phyloP scores from a whole-genome alignment of 1,140 invertebrate genomes.

The Papilio polytes region DNA sequence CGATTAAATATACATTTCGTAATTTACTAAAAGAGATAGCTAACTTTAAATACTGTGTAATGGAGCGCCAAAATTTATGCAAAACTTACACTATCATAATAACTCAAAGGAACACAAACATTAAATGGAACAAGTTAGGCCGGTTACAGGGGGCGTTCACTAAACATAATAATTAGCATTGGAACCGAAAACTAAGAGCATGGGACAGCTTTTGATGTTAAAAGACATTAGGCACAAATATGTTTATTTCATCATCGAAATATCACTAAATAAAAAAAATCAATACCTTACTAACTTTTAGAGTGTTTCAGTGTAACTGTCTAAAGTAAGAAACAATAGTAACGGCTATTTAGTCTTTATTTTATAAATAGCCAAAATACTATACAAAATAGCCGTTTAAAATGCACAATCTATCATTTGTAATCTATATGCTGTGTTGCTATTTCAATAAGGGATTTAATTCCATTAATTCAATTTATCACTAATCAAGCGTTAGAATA shows the following conservation, averaged over 20 bases:
- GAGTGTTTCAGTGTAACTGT: no score
- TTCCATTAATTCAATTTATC: not conserved
- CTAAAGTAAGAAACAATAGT: no score
- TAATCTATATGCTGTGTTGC: not conserved
- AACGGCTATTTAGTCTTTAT: no score
- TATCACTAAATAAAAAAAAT: no score
- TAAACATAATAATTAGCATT: conserved; percentile 3
- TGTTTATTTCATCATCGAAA: no score
- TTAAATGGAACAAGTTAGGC: not conserved
- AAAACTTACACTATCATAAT: not conserved
- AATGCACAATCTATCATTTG: no score
- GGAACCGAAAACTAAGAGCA: not conserved
- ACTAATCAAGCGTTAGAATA: not conserved
- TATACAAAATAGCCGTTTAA: no score
- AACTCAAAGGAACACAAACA: not conserved
- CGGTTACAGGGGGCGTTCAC: not conserved
- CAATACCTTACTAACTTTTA: no score
- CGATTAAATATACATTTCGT: not conserved
- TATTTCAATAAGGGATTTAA: not conserved
- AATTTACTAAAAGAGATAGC: not conserved
- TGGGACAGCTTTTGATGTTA: not conserved
- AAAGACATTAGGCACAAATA: not conserved
- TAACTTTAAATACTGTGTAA: not conserved
- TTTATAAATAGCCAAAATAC: no score
- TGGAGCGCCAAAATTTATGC: not conserved